Evolutionary conservation across 2,113 vertebrate genomes (phyloP).

Genomic region (Desmodus rotundus): DNA sequence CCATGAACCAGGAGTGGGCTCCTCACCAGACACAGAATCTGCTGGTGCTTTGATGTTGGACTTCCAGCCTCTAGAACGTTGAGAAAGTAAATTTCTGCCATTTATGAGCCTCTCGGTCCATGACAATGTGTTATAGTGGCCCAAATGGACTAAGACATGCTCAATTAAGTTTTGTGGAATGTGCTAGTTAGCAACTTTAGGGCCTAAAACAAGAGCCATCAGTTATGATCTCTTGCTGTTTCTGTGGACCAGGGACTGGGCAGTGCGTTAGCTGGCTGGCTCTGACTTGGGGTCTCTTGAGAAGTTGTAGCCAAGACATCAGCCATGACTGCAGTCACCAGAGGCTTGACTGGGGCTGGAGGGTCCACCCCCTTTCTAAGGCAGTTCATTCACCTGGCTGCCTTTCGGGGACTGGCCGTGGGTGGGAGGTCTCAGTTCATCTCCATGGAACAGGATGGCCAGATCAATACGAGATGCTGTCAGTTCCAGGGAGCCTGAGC

Average conservation of each 20-base stretch:
- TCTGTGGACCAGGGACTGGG: neutral
- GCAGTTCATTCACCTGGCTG: neutral
- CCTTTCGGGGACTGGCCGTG: too few relatives aligned
- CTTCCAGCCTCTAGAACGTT: neutral
- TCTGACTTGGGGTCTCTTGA: neutral
- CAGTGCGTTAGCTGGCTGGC: neutral
- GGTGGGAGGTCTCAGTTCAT: neutral
- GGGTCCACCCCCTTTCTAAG: neutral
- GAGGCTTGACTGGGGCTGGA: neutral
- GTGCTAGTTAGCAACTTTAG: neutral
- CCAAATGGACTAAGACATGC: neutral
- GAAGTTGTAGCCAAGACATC: neutral
- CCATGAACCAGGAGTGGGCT: neutral
- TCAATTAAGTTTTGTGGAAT: neutral
- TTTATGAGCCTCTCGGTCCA: neutral
- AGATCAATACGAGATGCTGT: neutral
- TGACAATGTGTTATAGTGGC: neutral
- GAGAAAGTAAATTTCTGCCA: neutral
- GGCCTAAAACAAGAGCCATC: neutral
- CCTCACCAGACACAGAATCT: neutral
- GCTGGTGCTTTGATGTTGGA: neutral
- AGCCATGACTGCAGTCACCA: neutral
- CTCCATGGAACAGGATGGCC: neutral
- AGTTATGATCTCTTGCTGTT: too few relatives aligned
- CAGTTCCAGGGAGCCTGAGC: neutral